A percentile compares a stretch with the other conserved stretches of the same genome.
Conservation (phyloP, 2,113 vertebrate species). For the Mus musculus region GRCm39 chr16:74374501-74375000, state of each 20-base stretch:
- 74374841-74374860: neutral
- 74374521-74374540: neutral
- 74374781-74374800: neutral
- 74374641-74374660: no score
- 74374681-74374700: no score
- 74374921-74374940: neutral
- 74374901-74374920: neutral
- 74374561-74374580: no score
- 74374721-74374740: neutral
- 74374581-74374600: no score
- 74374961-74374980: no score
- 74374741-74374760: neutral
- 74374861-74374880: neutral
- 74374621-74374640: no score
- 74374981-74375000: no score
- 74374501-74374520: neutral
- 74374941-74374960: no score
- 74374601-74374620: no score
- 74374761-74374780: neutral
- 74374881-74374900: neutral
- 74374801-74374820: neutral
- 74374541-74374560: no score
- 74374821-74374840: neutral
- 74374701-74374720: neutral
- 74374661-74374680: no score